These are phyloP conservation scores for Pangasius mekongensis DNA, from an alignment of 2,797 vertebrate species.

Conservation along the genomic window DNA sequence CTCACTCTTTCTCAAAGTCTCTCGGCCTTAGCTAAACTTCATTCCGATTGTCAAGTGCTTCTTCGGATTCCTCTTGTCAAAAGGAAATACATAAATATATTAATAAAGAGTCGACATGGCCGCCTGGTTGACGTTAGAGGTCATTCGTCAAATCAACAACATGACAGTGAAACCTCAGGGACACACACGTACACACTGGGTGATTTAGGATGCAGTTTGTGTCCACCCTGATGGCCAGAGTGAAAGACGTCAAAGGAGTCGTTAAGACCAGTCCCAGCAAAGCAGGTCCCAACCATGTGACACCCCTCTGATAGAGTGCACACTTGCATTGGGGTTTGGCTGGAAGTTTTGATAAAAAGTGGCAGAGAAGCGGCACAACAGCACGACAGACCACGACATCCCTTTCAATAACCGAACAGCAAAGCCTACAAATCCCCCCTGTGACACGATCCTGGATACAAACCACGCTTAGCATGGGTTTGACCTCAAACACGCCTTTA, in stretches of 20 bases:
- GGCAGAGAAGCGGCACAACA: constrained; percentile 7
- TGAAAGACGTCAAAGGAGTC: constrained; percentile 64
- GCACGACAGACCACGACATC: neutral
- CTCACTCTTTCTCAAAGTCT: constrained; percentile 59
- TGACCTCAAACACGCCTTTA: constrained; percentile 25
- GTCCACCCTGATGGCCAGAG: constrained; percentile 66
- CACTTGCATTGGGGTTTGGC: neutral
- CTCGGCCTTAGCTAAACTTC: constrained; percentile 72
- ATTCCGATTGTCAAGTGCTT: constrained; percentile 76
- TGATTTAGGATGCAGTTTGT: constrained; percentile 55
- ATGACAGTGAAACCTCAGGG: constrained; percentile 45
- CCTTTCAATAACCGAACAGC: constrained; percentile 4
- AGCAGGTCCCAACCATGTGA: constrained; percentile 56
- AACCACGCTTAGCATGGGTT: constrained; percentile 50
- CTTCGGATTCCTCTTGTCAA: constrained; percentile 71
- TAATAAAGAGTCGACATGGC: constrained; percentile 67
- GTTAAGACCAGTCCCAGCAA: constrained; percentile 67
- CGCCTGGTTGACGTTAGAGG: constrained; percentile 64
- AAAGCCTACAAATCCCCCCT: constrained; percentile 55
- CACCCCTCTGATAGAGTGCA: neutral
- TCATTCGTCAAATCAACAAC: constrained; percentile 65
- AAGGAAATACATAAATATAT: constrained; percentile 68
- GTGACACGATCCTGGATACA: constrained; percentile 34
- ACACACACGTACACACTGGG: constrained; percentile 2
- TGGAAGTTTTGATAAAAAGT: constrained; percentile 35